Evolutionary conservation across 2,797 vertebrate genomes (phyloP), one percentile per base, ranked within the genome.

Genomic region (Podargus strigoides): DNA sequence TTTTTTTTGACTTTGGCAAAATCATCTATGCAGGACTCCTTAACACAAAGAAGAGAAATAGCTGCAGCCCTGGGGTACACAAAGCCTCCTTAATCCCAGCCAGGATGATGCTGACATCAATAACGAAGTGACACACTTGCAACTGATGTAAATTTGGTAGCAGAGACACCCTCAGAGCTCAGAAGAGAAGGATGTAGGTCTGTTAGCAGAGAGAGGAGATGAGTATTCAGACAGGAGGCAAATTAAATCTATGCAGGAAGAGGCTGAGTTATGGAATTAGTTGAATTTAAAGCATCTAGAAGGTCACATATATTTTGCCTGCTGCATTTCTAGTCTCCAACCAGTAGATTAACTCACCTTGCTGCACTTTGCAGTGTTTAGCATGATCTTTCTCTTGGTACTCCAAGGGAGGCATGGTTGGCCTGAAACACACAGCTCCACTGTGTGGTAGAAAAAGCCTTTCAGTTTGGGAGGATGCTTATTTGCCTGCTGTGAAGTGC

Each of bases 1-100:
- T 92, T 92, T 76, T 92, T 78, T 86, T 87, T 36, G n/a, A 84
- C 52, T 96, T 92, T 89, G 85, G 77, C 74, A 89, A 96, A 97
- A 93, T 49, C 49, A 95, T 93, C 95, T 93, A 94, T 36, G 21
- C 58, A 55, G 66, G 67, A 52, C 28, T 87, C 50, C 75, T 94
- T 96, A 81, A 67, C 41, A 66, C 80, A 70, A 90, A 69, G 63
- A 85, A 91, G 93, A 83, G 49, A 84, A 90, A 92, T 90, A 72
- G 9, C 52, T 91, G 55, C 72, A 90, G 77, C 46, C 52, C 42
- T 87, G 60, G 14, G 63, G 21, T 76, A 30, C 30, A 64, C 27
- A 53, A 80, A 68, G 15, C 9, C 18, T 89, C 63, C 39, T 85
- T 70, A 73, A 55, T 60, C 64, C 28, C 58, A 77, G 46, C 6